A percentile compares a stretch with the other conserved stretches of the same genome.
phyloP scores from a whole-genome alignment of 2,113 vertebrate genomes.

The Phainopepla nitens region DNA sequence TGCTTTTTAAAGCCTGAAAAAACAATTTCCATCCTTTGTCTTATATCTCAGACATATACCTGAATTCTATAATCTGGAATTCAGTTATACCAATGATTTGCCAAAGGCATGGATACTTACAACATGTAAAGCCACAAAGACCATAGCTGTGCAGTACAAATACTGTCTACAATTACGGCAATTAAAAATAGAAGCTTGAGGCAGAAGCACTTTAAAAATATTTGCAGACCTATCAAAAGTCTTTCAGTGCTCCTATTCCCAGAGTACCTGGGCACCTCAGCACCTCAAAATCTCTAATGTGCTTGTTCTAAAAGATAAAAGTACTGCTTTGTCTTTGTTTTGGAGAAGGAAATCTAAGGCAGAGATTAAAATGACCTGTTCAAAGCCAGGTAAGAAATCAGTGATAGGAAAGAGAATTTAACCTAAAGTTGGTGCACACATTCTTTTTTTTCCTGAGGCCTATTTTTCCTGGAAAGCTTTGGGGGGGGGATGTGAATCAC shows the following conservation, averaged over 20 bases:
- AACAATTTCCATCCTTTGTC: not conserved
- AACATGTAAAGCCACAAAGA: not conserved
- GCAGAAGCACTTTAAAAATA: slow-evolving; percentile 35
- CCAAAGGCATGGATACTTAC: not conserved
- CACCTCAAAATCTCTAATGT: slow-evolving; percentile 29
- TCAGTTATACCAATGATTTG: not conserved
- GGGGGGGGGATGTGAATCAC: not conserved
- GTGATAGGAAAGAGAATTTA: slow-evolving; percentile 4
- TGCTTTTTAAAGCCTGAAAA: not conserved
- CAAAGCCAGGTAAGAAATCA: slow-evolving; percentile 30
- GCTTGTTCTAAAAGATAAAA: slow-evolving; percentile 42
- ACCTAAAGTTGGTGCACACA: not conserved
- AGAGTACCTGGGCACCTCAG: not conserved
- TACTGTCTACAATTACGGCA: not conserved
- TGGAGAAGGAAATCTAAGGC: not conserved
- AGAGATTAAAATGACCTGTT: slow-evolving; percentile 27
- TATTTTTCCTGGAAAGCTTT: not conserved
- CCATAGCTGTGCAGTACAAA: not conserved
- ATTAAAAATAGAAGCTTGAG: slow-evolving; percentile 29
- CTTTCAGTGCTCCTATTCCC: slow-evolving; percentile 1
- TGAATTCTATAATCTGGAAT: not conserved
- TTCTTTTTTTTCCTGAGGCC: slow-evolving; percentile 15
- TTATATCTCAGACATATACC: not conserved
- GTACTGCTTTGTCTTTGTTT: not conserved
- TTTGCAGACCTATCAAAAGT: slow-evolving; percentile 30